Percentiles rank a stretch among this genome's conserved stretches.
phyloP scores from a whole-genome alignment of 1,140 invertebrate species.

The Saxidomus purpurata region DNA sequence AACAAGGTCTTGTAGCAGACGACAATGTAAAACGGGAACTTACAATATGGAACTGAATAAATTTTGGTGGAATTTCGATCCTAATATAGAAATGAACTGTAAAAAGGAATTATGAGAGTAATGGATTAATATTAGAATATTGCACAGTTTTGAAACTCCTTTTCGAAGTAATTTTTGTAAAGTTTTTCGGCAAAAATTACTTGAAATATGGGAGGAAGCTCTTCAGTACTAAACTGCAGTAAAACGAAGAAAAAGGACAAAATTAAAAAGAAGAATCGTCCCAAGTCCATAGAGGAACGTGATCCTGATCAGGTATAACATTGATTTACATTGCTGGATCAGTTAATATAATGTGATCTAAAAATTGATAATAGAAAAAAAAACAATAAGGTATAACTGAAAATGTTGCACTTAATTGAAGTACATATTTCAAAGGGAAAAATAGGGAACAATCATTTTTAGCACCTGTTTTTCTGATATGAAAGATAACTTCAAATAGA shows the following conservation, averaged over 20 bases:
- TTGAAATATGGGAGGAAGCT: slow-evolving; percentile 59
- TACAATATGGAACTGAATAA: not conserved
- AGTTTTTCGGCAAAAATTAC: slow-evolving; percentile 37
- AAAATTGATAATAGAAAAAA: no score
- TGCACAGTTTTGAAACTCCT: not conserved
- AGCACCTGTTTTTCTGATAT: no score
- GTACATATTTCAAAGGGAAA: no score
- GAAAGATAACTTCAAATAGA: no score
- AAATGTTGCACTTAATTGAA: no score
- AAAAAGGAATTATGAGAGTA: not conserved
- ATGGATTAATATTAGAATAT: not conserved
- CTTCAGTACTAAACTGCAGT: slow-evolving; percentile 61
- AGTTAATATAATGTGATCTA: no score
- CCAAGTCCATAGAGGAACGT: not conserved
- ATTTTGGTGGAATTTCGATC: slow-evolving; percentile 3
- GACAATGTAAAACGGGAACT: slow-evolving; percentile 36
- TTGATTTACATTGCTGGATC: slow-evolving; percentile 22
- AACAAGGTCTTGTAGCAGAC: slow-evolving; percentile 42
- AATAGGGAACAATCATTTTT: no score
- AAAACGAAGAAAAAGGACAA: slow-evolving; percentile 63
- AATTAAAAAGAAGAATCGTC: slow-evolving; percentile 36
- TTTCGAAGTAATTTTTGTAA: slow-evolving; percentile 45
- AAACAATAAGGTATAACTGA: no score
- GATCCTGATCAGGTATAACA: slow-evolving; percentile 10
- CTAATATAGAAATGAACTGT: not conserved